A percentile compares a stretch with the other conserved stretches of the same genome.
Conservation (phyloP, 2,888 invertebrate genomes). For the Galerucella nymphaeae region DNA sequence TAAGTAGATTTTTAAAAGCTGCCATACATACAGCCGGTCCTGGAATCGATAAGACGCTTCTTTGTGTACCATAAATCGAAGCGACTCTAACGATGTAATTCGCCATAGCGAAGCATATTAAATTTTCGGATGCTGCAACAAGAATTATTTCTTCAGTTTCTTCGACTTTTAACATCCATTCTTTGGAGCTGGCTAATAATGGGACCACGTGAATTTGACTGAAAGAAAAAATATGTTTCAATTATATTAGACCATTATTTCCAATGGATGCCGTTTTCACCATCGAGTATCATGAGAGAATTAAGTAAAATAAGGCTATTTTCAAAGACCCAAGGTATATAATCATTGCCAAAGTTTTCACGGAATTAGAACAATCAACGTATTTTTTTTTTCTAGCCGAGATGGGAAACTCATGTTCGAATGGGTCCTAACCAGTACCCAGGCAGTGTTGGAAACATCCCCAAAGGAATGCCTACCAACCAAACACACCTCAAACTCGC, state of each 20-base stretch:
- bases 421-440: no score
- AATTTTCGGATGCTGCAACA: slow-evolving; percentile 74
- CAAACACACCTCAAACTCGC: no score
- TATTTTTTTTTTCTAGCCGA: no score
- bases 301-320: no score
- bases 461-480: no score
- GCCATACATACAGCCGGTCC: slow-evolving; percentile 79
- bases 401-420: no score
- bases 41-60: slow-evolving; percentile 78
- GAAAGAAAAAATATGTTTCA: slow-evolving; percentile 46
- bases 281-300: no score
- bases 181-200: slow-evolving; percentile 80
- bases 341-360: no score
- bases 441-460: no score
- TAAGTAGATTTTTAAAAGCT: slow-evolving; percentile 71
- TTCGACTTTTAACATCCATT: slow-evolving; percentile 85
- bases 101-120: slow-evolving; percentile 84
- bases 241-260: background rate
- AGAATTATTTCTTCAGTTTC: slow-evolving; percentile 82
- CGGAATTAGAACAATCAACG: no score
- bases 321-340: no score
- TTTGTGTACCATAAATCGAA: slow-evolving; percentile 88
- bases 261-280: no score
- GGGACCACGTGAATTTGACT: slow-evolving; percentile 83
- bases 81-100: slow-evolving; percentile 83